Evolutionary conservation across 2,888 invertebrate species (phyloP).

Genomic region (Andrena haemorrhoa): DNA sequence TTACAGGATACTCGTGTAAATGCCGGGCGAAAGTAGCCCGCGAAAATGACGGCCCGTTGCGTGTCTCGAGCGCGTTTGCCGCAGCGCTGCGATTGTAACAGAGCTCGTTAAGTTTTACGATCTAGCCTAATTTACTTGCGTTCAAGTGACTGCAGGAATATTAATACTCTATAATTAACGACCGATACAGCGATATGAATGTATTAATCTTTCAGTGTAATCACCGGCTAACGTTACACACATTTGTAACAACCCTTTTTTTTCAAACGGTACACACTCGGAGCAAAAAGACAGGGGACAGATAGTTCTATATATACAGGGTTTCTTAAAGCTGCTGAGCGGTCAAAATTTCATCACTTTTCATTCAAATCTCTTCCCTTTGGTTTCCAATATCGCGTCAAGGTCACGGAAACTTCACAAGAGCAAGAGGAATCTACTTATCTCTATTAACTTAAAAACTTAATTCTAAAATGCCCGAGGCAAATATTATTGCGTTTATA

Average conservation of each 20-base stretch:
- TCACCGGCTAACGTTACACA: slow-evolving; percentile 39
- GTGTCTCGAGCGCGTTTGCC: not conserved
- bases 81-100: slow-evolving; percentile 1
- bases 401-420: not conserved
- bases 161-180: slow-evolving; percentile 15
- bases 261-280: slow-evolving; percentile 18
- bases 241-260: slow-evolving; percentile 33
- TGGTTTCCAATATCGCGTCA: not conserved
- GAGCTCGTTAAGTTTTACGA: slow-evolving; percentile 1
- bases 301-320: slow-evolving; percentile 15
- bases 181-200: slow-evolving; percentile 15
- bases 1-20: slow-evolving; percentile 12
- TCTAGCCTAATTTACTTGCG: slow-evolving; percentile 19
- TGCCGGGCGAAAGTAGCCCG: slow-evolving; percentile 16
- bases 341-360: not conserved
- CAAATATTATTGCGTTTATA: not conserved
- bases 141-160: slow-evolving; percentile 26
- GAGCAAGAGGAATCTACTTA: not conserved
- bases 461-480: not conserved
- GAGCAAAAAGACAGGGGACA: slow-evolving; percentile 21
- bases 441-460: not conserved
- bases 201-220: slow-evolving; percentile 48
- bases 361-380: not conserved
- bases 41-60: not conserved
- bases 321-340: not conserved